Evolutionary conservation across 2,797 vertebrate genomes (phyloP), one percentile per base, ranked within the genome.

Genomic region (Denticeps clupeoides): DNA sequence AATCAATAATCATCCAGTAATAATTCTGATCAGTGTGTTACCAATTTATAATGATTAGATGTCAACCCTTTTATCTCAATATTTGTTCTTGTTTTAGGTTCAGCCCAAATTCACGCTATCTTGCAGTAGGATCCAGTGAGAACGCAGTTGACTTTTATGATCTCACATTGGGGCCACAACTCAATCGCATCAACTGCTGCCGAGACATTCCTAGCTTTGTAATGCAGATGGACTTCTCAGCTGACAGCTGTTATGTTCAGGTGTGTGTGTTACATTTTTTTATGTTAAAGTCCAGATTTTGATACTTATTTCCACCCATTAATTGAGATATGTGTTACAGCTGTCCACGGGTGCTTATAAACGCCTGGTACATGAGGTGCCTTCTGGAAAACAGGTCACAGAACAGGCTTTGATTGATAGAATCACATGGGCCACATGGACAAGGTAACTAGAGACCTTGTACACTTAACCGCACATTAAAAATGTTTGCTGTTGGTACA

Each of bases 381-480:
- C 95, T 72, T 96, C 88, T 64, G 95, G 95, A 75, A 97, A 90
- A 74, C 91, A 88, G 68, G 86, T 99, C 57, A 72, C 79, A 55
- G 94, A 98, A 53, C 91, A 93, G 73, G 56, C 84, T 53, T 75
- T 86, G 44, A 88, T 98, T 45, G 93, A 99, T 75, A 88, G 89
- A 73, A 96, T 97, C 59, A 99, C 95, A 0, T 99, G 95, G 95
- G 90, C 95, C 51, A 88, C 88, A 2, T 99, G 95, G 95, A 99
- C 95, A 41, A 94, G 94, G 95, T 96, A 80, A 84, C n/a, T n/a
- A n/a, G n/a, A n/a, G n/a, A n/a, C n/a, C n/a, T n/a, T n/a, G n/a
- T n/a, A n/a, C n/a, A n/a, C n/a, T n/a, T n/a, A n/a, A n/a, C n/a
- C n/a, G n/a, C n/a, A n/a, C n/a, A n/a, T 12, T 4, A 4, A 8